Conservation (phyloP, 92 coral and sea anemone genomes). For the Porites lobata region DNA sequence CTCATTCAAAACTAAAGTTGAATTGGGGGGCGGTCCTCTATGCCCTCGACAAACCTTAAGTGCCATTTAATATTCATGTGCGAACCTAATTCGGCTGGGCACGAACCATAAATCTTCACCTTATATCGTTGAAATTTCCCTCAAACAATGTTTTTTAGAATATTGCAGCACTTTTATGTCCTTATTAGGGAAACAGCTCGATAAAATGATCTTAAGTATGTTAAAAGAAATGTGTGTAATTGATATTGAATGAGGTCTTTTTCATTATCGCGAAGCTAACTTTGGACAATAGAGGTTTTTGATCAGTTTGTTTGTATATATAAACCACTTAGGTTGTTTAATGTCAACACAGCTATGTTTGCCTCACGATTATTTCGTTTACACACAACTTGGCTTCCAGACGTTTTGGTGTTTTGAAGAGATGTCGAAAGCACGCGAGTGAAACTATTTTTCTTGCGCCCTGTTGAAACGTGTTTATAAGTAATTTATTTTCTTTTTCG, state of each 20-base stretch:
- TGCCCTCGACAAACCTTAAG: slow-evolving; percentile 18
- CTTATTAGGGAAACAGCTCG: neutral
- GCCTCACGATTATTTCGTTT: neutral
- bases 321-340: slow-evolving; percentile 54
- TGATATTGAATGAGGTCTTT: slow-evolving; percentile 49
- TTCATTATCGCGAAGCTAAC: slow-evolving; percentile 38
- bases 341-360: slow-evolving; percentile 34
- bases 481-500: neutral
- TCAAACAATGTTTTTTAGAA: neutral
- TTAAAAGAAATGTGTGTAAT: slow-evolving; percentile 43
- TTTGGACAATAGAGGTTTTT: slow-evolving; percentile 38
- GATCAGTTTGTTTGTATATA: slow-evolving; percentile 60
- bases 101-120: slow-evolving; percentile 15
- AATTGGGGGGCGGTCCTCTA: slow-evolving; percentile 40
- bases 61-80: slow-evolving; percentile 27
- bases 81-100: slow-evolving; percentile 8
- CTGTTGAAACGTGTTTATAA: neutral
- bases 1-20: slow-evolving; percentile 9
- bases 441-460: neutral
- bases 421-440: neutral
- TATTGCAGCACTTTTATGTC: too few species aligned
- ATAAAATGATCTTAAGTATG: slow-evolving; percentile 39
- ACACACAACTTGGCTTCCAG: neutral
- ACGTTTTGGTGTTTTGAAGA: neutral
- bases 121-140: neutral